Percentiles rank a stretch among this genome's conserved stretches.
Evolutionary conservation across 1,140 invertebrate genomes (phyloP).

Genomic region (Trissolcus basalis): DNA sequence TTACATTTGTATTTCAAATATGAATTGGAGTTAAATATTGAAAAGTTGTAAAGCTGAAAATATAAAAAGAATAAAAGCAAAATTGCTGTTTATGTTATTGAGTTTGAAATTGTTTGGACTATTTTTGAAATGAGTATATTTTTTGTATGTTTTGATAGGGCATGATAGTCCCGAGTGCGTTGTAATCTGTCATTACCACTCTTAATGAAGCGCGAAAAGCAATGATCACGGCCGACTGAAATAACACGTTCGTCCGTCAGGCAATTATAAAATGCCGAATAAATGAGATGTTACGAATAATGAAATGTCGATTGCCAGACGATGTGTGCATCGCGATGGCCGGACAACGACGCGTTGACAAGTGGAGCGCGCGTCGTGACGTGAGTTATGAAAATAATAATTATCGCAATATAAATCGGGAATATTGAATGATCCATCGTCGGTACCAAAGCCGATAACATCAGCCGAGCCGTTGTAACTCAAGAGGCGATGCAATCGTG

Average conservation of each 20-base stretch:
- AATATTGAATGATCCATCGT: conserved; percentile 35
- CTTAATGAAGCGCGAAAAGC: neutral
- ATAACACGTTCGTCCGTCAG: conserved; percentile 14
- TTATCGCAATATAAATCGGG: conserved; percentile 38
- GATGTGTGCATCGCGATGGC: conserved; percentile 20
- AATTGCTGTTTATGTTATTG: too few species aligned
- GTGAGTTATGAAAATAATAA: conserved; percentile 19
- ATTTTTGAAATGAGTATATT: neutral
- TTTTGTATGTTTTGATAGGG: neutral
- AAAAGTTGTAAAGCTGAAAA: too few species aligned
- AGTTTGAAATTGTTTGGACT: too few species aligned
- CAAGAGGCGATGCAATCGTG: conserved; percentile 23
- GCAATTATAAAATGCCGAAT: conserved; percentile 39
- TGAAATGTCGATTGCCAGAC: conserved; percentile 24
- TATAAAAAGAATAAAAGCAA: too few species aligned
- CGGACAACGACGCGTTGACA: conserved; percentile 17
- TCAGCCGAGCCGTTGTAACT: conserved; percentile 31
- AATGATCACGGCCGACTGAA: conserved; percentile 13
- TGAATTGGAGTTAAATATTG: too few species aligned
- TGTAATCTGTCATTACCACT: neutral
- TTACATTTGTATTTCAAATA: too few species aligned
- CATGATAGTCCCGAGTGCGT: neutral
- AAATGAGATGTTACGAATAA: conserved; percentile 31
- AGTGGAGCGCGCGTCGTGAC: conserved; percentile 15
- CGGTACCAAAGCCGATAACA: conserved; percentile 30